Evolutionary conservation across 1,140 invertebrate genomes (phyloP).

Genomic region (Euwallacea similis): DNA sequence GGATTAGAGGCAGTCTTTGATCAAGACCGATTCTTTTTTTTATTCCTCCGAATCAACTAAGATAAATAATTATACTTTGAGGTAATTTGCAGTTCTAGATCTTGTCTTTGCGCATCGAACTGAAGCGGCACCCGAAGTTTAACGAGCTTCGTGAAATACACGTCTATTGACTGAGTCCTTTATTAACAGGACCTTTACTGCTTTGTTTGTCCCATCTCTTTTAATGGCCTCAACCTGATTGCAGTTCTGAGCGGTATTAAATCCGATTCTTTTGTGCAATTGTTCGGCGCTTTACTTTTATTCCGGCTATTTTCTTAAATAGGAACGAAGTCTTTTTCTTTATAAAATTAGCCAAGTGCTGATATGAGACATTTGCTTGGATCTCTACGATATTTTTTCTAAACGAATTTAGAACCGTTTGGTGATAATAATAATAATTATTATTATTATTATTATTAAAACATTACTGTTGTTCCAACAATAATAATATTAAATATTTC

Average conservation of each 20-base stretch:
- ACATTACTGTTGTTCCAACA: not conserved
- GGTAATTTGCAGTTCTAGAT: slow-evolving; percentile 23
- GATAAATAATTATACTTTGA: slow-evolving; percentile 27
- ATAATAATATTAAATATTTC: not conserved
- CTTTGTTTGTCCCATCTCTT: slow-evolving; percentile 36
- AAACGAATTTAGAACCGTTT: too few relatives aligned
- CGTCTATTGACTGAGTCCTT: slow-evolving; percentile 21
- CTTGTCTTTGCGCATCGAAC: slow-evolving; percentile 18
- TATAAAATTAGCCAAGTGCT: slow-evolving; percentile 9
- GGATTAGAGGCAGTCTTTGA: slow-evolving; percentile 13
- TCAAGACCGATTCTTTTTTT: slow-evolving; percentile 18
- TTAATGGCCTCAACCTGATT: slow-evolving; percentile 30
- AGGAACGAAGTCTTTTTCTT: slow-evolving; percentile 13
- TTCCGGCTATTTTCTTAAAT: slow-evolving; percentile 22
- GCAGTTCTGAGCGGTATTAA: slow-evolving; percentile 28
- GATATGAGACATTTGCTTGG: not conserved
- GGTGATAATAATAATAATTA: too few relatives aligned
- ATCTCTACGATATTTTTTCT: not conserved
- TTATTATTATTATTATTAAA: too few relatives aligned
- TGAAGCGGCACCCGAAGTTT: slow-evolving; percentile 20
- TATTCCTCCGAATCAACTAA: slow-evolving; percentile 11
- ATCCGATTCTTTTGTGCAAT: slow-evolving; percentile 26
- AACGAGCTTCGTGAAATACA: slow-evolving; percentile 29
- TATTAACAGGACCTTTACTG: slow-evolving; percentile 35
- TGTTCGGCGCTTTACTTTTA: slow-evolving; percentile 18